These are phyloP conservation scores for Urocolius indicus DNA, from an alignment of 2,113 vertebrate genomes.

Conservation along the genomic window DNA sequence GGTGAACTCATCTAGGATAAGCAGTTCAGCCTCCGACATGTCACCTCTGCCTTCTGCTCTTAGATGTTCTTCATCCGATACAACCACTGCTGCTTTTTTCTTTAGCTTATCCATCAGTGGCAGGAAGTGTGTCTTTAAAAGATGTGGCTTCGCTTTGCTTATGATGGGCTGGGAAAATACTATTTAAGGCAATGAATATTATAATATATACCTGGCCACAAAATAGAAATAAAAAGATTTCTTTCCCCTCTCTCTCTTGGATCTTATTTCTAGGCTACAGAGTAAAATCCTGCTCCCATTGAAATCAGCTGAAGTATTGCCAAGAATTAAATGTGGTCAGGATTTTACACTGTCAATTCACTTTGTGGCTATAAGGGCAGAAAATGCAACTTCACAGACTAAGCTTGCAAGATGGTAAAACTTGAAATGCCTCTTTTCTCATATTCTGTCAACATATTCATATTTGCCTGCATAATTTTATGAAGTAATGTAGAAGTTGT, in stretches of 20 bases:
- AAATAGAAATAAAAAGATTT: constrained; percentile 21
- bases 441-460: background rate
- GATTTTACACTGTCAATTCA: constrained; percentile 17
- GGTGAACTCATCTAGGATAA: constrained; percentile 96
- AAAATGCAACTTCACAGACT: background rate
- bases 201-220: constrained; percentile 34
- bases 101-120: constrained; percentile 97
- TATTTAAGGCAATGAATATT: constrained; percentile 76
- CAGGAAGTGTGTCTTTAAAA: constrained; percentile 94
- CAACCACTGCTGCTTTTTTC: constrained; percentile 92
- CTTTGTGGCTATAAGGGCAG: background rate
- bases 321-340: constrained; percentile 65
- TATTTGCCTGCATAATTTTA: background rate
- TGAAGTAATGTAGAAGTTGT: background rate
- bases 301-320: constrained; percentile 57
- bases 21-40: constrained; percentile 95
- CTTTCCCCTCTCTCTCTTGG: background rate
- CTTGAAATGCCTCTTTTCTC: background rate
- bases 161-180: constrained; percentile 99
- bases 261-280: background rate
- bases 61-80: constrained; percentile 92
- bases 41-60: constrained; percentile 93
- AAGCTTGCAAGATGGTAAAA: background rate
- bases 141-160: constrained; percentile 91
- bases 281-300: constrained; percentile 63